A percentile compares a stretch with the other conserved stretches of the same genome.
These are phyloP conservation scores for Amniataba percoides DNA, from an alignment of 2,797 vertebrate species.

Conservation along the genomic window DNA sequence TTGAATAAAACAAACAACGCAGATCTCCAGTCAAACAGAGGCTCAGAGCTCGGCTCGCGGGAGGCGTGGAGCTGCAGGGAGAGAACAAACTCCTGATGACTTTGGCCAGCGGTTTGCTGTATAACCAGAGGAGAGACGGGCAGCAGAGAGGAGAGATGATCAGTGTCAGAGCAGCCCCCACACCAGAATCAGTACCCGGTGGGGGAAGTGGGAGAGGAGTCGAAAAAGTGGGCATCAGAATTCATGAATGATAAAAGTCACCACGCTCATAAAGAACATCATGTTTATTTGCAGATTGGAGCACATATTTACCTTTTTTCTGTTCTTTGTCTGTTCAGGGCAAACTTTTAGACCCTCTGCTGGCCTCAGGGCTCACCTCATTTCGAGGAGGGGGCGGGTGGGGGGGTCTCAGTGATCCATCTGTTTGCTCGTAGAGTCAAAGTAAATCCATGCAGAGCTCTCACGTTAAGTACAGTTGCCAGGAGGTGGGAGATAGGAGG, in stretches of 20 bases:
- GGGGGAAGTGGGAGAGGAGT: slow-evolving; percentile 58
- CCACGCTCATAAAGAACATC: neutral
- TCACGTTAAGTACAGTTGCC: neutral
- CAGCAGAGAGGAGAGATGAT: slow-evolving; percentile 65
- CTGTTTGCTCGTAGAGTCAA: neutral
- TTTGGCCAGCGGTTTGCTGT: slow-evolving; percentile 40
- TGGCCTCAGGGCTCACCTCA: neutral
- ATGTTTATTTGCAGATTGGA: neutral
- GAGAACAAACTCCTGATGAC: slow-evolving; percentile 24
- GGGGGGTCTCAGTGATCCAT: neutral
- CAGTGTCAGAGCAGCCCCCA: slow-evolving; percentile 80
- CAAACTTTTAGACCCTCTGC: neutral
- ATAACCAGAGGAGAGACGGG: slow-evolving; percentile 17
- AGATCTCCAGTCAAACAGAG: slow-evolving; percentile 56
- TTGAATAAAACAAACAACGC: slow-evolving; percentile 62
- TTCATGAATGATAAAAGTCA: slow-evolving; percentile 4
- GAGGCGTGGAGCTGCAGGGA: neutral
- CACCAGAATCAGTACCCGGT: slow-evolving; percentile 84
- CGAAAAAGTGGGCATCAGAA: neutral
- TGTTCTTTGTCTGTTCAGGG: neutral
- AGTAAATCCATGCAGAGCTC: neutral
- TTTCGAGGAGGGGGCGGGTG: neutral
- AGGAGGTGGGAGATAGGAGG: no score
- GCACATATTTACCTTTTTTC: neutral
- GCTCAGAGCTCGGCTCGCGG: slow-evolving; percentile 20